Evolutionary conservation across 1,140 invertebrate species (phyloP).

Genomic region (Drosophila teissieri): DNA sequence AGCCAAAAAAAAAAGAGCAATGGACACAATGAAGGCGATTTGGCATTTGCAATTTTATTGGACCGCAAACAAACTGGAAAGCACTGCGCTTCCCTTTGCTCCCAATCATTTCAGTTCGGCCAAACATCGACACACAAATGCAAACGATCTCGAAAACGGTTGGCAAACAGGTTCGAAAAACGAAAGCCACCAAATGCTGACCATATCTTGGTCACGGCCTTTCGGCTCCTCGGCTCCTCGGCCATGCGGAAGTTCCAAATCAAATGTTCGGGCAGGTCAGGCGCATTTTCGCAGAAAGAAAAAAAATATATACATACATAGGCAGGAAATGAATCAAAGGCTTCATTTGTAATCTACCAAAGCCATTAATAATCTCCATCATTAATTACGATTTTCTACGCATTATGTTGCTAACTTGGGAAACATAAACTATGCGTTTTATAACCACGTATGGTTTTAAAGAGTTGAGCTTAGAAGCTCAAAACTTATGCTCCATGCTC

Average conservation of each 20-base stretch:
- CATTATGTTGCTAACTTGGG: neutral
- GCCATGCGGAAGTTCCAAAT: slow-evolving; percentile 34
- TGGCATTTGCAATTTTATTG: neutral
- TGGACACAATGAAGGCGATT: too few relatives aligned
- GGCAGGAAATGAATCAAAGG: neutral
- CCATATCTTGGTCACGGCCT: slow-evolving; percentile 17
- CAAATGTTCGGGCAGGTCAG: slow-evolving; percentile 30
- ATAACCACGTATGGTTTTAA: too few relatives aligned
- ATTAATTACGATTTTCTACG: too few relatives aligned
- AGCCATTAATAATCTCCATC: neutral
- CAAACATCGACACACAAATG: slow-evolving; percentile 13
- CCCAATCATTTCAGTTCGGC: neutral
- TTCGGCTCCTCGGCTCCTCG: neutral
- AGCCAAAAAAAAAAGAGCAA: neutral
- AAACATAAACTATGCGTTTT: too few relatives aligned
- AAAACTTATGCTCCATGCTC: too few relatives aligned
- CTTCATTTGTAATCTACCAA: neutral
- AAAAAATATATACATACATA: too few relatives aligned
- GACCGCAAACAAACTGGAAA: neutral
- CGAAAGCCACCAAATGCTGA: slow-evolving; percentile 3
- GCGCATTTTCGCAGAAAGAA: neutral
- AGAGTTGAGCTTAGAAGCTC: too few relatives aligned
- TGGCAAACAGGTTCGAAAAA: slow-evolving; percentile 16
- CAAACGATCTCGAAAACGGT: neutral
- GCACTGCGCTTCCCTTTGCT: neutral